Evolutionary conservation across 2,888 invertebrate genomes (phyloP).

Genomic region (Drosophila stalkeri): DNA sequence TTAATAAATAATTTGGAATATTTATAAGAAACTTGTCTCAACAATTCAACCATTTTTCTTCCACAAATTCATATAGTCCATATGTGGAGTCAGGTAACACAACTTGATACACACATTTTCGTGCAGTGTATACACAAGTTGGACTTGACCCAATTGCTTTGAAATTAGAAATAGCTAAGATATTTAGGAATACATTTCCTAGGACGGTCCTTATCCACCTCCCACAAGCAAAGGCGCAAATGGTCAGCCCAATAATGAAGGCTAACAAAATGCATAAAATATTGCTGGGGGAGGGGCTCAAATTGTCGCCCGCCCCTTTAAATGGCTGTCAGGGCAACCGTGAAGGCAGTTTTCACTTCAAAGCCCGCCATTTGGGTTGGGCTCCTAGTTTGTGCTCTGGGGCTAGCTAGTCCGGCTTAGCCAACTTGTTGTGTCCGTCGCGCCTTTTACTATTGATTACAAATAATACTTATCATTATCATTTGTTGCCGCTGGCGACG

Average conservation of each 20-base stretch:
- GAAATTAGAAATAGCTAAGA: conserved; percentile 1
- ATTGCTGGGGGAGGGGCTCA: background rate
- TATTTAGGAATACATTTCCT: background rate
- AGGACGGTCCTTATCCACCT: background rate
- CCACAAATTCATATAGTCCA: background rate
- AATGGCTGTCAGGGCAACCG: conserved; percentile 1
- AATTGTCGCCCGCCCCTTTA: background rate
- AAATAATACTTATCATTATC: conserved; percentile 69
- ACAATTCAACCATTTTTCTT: background rate
- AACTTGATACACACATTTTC: background rate
- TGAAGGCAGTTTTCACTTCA: conserved; percentile 1
- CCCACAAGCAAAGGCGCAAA: background rate
- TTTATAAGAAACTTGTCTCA: background rate
- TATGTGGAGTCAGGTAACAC: background rate
- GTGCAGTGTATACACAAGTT: background rate
- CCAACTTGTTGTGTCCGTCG: conserved; percentile 23
- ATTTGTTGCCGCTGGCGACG: conserved; percentile 37
- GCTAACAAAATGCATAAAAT: conserved; percentile 16
- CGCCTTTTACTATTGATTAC: conserved; percentile 66
- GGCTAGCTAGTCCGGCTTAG: conserved; percentile 3
- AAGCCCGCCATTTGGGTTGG: background rate
- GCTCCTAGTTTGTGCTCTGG: background rate
- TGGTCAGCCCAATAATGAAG: conserved; percentile 7
- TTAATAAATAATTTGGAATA: too few relatives aligned
- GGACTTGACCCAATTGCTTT: background rate